These are phyloP conservation scores for Poecile atricapillus DNA, from an alignment of 2,113 vertebrate genomes.

Conservation along the genomic window DNA sequence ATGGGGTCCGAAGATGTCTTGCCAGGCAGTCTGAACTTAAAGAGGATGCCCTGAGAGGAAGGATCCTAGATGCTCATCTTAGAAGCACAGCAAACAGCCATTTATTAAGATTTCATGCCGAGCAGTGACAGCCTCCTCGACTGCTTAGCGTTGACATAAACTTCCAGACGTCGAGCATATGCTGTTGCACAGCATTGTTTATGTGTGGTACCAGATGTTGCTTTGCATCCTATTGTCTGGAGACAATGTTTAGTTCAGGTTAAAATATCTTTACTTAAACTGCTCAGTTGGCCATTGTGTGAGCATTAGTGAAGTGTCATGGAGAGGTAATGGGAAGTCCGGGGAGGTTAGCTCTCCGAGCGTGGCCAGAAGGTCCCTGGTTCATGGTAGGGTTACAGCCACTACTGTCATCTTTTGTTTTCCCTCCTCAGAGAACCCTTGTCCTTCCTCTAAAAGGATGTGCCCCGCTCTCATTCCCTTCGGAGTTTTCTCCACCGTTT, in stretches of 20 bases:
- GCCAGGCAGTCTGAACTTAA: not conserved
- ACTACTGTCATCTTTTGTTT: slow-evolving; percentile 85
- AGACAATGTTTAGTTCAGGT: slow-evolving; percentile 59
- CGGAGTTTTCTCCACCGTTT: slow-evolving; percentile 35
- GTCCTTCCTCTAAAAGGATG: slow-evolving; percentile 92
- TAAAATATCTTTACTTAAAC: slow-evolving; percentile 64
- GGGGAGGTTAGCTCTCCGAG: slow-evolving; percentile 72
- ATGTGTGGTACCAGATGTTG: slow-evolving; percentile 52
- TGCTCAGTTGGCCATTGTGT: slow-evolving; percentile 59
- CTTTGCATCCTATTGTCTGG: slow-evolving; percentile 68
- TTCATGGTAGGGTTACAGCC: slow-evolving; percentile 87
- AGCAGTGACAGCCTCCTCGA: not conserved
- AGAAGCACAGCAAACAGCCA: not conserved
- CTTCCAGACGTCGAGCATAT: slow-evolving; percentile 51
- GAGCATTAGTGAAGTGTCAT: slow-evolving; percentile 77
- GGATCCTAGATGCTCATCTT: not conserved
- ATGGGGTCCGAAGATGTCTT: not conserved
- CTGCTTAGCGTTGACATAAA: slow-evolving; percentile 29
- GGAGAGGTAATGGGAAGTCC: slow-evolving; percentile 89
- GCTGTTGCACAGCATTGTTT: slow-evolving; percentile 25
- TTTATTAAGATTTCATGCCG: slow-evolving; percentile 3
- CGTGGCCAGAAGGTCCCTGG: slow-evolving; percentile 75
- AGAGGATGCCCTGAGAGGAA: not conserved
- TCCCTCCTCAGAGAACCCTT: slow-evolving; percentile 74
- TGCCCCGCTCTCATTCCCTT: slow-evolving; percentile 71